Evolutionary conservation across 1,140 invertebrate species (phyloP).

Genomic region (Hylyphantes graminicola): DNA sequence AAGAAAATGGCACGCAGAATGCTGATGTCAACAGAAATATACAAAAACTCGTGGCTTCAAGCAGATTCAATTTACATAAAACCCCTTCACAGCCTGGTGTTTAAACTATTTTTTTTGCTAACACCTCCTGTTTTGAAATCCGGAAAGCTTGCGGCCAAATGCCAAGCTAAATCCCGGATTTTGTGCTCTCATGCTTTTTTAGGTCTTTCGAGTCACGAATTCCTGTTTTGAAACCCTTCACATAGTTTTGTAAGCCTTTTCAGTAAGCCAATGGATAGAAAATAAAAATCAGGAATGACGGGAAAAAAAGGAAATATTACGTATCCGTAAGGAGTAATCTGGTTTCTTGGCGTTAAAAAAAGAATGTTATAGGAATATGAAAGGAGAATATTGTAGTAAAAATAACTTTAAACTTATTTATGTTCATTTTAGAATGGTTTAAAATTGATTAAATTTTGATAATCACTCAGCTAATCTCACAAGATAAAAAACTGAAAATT

Average conservation of each 20-base stretch:
- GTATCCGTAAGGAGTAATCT: no score
- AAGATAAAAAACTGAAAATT: no score
- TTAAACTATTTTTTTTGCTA: background rate
- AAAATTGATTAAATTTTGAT: no score
- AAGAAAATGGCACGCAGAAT: background rate
- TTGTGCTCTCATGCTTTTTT: conserved; percentile 26
- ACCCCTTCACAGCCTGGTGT: background rate
- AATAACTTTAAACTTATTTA: no score
- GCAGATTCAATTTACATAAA: conserved; percentile 35
- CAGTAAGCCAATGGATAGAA: no score
- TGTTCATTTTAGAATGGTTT: no score
- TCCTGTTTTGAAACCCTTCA: conserved; percentile 26
- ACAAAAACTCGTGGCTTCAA: conserved; percentile 13
- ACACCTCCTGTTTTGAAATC: conserved; percentile 16
- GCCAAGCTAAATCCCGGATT: conserved; percentile 33
- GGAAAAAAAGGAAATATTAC: no score
- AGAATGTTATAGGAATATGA: no score
- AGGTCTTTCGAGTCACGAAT: conserved; percentile 30
- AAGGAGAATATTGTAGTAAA: no score
- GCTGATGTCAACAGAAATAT: conserved; percentile 30
- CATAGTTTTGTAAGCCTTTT: background rate
- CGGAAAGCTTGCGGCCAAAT: conserved; percentile 29
- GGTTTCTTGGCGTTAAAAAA: no score
- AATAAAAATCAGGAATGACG: no score
- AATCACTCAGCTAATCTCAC: no score